phyloP scores from a whole-genome alignment of 2,797 vertebrate genomes.

The Hoplostethus mediterraneus region DNA sequence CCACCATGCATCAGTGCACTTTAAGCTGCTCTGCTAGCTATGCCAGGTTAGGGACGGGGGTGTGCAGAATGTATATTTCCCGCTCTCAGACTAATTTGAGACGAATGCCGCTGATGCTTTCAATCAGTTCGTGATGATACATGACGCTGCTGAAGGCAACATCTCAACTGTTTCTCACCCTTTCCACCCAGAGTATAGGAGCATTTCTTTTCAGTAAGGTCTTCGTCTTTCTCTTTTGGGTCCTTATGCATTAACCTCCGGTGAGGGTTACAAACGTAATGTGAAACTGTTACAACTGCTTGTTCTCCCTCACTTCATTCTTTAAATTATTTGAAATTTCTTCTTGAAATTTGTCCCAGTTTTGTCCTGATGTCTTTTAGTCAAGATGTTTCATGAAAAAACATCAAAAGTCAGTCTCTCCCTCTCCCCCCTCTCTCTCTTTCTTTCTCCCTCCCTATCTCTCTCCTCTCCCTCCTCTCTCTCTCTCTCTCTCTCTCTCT shows the following conservation, averaged over 20 bases:
- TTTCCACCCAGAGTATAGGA: too few relatives aligned
- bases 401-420: too few relatives aligned
- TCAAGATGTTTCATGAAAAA: too few relatives aligned
- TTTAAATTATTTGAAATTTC: neutral
- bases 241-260: conserved; percentile 9
- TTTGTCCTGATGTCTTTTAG: neutral
- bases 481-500: conserved; percentile 1
- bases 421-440: too few relatives aligned
- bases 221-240: neutral
- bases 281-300: conserved; percentile 25
- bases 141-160: neutral
- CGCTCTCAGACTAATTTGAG: conserved; percentile 1
- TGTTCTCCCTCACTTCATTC: neutral
- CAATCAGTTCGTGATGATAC: neutral
- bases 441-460: neutral
- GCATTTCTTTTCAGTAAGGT: neutral
- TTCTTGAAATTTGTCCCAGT: conserved; percentile 37
- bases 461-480: too few relatives aligned
- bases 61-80: conserved; percentile 2
- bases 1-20: conserved; percentile 21
- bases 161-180: neutral
- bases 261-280: conserved; percentile 5
- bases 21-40: conserved; percentile 11
- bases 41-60: conserved; percentile 4
- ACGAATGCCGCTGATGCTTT: too few relatives aligned